Evolutionary conservation across 2,797 vertebrate genomes (phyloP), one percentile per base, ranked within the genome.

Genomic region (Telmatherina bonti): DNA sequence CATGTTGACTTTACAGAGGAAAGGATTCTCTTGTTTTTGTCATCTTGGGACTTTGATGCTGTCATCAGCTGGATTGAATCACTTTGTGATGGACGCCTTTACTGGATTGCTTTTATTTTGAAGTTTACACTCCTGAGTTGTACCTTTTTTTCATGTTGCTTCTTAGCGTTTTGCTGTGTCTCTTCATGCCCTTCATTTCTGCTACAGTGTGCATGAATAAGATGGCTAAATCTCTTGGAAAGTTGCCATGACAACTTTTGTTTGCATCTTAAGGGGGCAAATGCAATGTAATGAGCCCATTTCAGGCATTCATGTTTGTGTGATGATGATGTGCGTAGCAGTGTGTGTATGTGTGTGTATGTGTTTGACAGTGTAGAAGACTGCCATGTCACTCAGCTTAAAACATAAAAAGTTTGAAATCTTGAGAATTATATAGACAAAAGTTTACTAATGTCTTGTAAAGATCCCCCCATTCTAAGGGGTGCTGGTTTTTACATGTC

Each of bases 161-260:
- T 83, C 65, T 66, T 26, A 47, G 43, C 29, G 16, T 79, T 85
- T 72, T 78, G 73, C 38, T 47, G 29, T 30, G 62, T 53, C 70
- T 76, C 72, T 53, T 80, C 72, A 38, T 49, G 80, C 47, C 78
- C 76, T 74, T 76, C 79, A 88, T 90, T 85, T 86, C 73, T 70
- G 43, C 12, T 67, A 75, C 31, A 45, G 52, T 38, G 33, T 72
- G 62, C 41, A n/a, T 18, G 38, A 61, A 16, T 5, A 36, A 67
- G 67, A 78, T 12, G 15, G 51, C 55, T 45, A 61, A 62, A 79
- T 85, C 82, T 66, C 76, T 65, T 41, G 56, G 49, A 73, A 79
- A 76, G 83, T 87, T 85, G 79, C 67, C 85, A 91, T 90, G 88
- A 72, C 84, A 84, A 89, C 88, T 82, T 87, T 91, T 89, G 81